A percentile compares a stretch with the other conserved stretches of the same genome.
These are phyloP conservation scores for Lathamus discolor DNA, from an alignment of 2,113 vertebrate species.

Conservation along the genomic window DNA sequence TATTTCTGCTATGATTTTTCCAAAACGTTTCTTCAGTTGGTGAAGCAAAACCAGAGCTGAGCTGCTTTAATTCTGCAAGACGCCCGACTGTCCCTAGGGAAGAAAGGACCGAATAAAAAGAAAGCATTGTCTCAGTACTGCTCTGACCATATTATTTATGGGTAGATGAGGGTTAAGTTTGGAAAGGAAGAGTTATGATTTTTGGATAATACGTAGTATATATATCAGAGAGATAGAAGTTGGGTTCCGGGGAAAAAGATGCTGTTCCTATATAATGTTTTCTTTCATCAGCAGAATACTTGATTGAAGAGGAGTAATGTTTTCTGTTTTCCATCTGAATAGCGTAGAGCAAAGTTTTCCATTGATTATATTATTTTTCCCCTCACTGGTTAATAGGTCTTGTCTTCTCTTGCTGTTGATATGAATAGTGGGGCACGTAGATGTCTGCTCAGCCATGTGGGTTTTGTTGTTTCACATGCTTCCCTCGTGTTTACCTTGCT, in stretches of 20 bases:
- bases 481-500: slow-evolving; percentile 36
- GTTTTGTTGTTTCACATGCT: slow-evolving; percentile 19
- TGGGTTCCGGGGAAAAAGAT: neutral
- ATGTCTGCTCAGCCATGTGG: neutral
- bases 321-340: neutral
- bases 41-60: neutral
- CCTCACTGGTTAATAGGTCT: neutral
- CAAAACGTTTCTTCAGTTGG: neutral
- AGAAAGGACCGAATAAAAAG: neutral
- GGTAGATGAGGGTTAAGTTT: neutral
- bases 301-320: neutral
- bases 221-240: neutral
- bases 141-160: neutral
- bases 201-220: neutral
- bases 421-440: neutral
- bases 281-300: slow-evolving; percentile 5
- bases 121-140: neutral
- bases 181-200: neutral
- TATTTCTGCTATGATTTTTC: neutral
- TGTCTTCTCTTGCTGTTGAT: neutral
- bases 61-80: neutral
- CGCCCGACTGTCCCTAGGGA: neutral
- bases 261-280: neutral
- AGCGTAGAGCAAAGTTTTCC: neutral
- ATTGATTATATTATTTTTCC: neutral